Evolutionary conservation across 2,797 vertebrate genomes (phyloP).

Genomic region (Neostethus bicornis): DNA sequence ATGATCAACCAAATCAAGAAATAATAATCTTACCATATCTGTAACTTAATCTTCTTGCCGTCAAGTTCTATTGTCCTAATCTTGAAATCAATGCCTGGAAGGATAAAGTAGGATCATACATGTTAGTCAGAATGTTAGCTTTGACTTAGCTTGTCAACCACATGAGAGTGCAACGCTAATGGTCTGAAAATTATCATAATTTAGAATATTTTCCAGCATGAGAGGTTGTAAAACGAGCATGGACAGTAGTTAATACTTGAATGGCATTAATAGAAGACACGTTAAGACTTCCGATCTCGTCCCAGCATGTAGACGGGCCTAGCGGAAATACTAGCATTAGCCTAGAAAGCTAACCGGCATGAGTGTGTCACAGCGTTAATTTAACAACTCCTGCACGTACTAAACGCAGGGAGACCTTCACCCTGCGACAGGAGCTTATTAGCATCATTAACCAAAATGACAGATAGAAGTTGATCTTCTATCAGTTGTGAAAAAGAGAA

Average conservation of each 20-base stretch:
- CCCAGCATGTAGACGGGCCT: slow-evolving; percentile 36
- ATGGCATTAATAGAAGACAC: background rate
- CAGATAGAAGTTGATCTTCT: background rate
- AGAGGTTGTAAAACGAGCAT: accelerated
- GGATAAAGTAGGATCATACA: slow-evolving; percentile 30
- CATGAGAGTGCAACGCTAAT: background rate
- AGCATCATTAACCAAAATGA: background rate
- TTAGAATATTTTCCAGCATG: background rate
- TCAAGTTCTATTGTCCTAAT: slow-evolving; percentile 97
- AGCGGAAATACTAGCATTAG: slow-evolving; percentile 25
- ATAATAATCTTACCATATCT: slow-evolving; percentile 89
- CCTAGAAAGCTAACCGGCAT: slow-evolving; percentile 34
- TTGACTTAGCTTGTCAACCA: slow-evolving; percentile 19
- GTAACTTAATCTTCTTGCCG: slow-evolving; percentile 96
- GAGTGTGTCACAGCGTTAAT: background rate
- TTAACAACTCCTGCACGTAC: accelerated
- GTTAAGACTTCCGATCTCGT: slow-evolving; percentile 33
- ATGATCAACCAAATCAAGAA: background rate
- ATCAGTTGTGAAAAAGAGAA: slow-evolving; percentile 15
- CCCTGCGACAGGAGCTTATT: accelerated
- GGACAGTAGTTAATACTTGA: background rate
- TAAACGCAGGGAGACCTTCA: accelerated
- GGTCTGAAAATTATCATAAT: background rate
- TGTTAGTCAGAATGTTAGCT: slow-evolving; percentile 41
- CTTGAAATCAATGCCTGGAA: slow-evolving; percentile 95